Percentiles rank a stretch among this genome's conserved stretches.
Conservation (phyloP, 2,113 vertebrate genomes). For the Dicaeum eximium region DNA sequence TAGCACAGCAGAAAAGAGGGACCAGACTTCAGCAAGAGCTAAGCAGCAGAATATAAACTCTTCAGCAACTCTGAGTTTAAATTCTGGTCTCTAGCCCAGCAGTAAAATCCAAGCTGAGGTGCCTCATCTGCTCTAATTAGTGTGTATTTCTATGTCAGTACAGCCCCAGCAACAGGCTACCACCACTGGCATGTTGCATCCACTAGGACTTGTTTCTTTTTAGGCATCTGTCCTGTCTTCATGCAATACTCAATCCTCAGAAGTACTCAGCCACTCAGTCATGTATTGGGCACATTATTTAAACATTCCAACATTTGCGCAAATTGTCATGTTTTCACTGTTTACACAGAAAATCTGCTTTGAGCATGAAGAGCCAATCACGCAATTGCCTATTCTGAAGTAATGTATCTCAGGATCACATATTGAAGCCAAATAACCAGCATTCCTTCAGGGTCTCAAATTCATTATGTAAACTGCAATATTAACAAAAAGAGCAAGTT, state of each 20-base stretch:
- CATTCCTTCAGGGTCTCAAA: neutral
- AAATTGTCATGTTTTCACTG: neutral
- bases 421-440: neutral
- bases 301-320: neutral
- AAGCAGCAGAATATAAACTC: neutral
- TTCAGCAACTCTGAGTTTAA: neutral
- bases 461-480: neutral
- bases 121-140: neutral
- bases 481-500: neutral
- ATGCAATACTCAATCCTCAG: neutral
- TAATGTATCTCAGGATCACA: neutral
- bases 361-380: neutral
- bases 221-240: neutral
- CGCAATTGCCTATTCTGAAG: neutral
- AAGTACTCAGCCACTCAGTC: neutral
- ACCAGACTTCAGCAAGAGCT: neutral
- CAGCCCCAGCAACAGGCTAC: neutral
- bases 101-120: neutral
- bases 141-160: neutral
- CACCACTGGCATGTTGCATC: neutral
- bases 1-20: neutral
- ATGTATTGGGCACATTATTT: accelerated
- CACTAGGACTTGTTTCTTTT: neutral
- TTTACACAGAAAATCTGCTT: neutral
- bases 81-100: neutral